Evolutionary conservation across 2,797 vertebrate species (phyloP).

Genomic region (Triplophysa yarkandensis): DNA sequence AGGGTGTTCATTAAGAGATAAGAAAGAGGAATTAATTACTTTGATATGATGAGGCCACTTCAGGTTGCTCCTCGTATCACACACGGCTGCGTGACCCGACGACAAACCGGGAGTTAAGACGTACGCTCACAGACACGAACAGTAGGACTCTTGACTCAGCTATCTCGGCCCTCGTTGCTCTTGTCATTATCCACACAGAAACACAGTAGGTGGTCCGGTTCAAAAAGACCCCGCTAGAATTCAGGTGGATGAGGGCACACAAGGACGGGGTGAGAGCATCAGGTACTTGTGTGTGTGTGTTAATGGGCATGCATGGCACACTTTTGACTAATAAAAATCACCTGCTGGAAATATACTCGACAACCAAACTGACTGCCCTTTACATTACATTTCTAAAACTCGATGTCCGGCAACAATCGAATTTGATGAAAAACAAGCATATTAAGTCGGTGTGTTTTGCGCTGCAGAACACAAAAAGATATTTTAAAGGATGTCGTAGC

Average conservation of each 20-base stretch:
- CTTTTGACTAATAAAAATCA: background rate
- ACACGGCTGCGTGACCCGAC: conserved; percentile 59
- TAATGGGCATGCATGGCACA: conserved; percentile 6
- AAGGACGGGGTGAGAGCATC: conserved; percentile 14
- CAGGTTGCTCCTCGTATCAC: conserved; percentile 67
- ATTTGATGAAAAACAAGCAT: background rate
- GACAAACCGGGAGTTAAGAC: conserved; percentile 55
- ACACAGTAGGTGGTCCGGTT: conserved; percentile 54
- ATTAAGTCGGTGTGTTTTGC: no score
- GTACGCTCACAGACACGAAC: conserved; percentile 46
- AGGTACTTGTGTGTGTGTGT: conserved; percentile 25
- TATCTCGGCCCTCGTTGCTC: conserved; percentile 38
- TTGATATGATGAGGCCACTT: conserved; percentile 75
- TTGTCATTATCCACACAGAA: conserved; percentile 58
- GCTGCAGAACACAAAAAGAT: no score
- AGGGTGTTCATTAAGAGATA: conserved; percentile 77
- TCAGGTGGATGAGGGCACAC: conserved; percentile 52
- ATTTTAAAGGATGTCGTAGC: no score
- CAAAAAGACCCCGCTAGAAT: conserved; percentile 50
- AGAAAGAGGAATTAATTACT: conserved; percentile 75
- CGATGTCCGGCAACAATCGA: background rate
- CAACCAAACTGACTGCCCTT: no score
- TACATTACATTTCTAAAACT: no score
- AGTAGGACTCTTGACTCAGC: conserved; percentile 61
- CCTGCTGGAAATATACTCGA: background rate